Evolutionary conservation across 2,888 invertebrate genomes (phyloP).

Genomic region (Lepidocyrtoides sp.): DNA sequence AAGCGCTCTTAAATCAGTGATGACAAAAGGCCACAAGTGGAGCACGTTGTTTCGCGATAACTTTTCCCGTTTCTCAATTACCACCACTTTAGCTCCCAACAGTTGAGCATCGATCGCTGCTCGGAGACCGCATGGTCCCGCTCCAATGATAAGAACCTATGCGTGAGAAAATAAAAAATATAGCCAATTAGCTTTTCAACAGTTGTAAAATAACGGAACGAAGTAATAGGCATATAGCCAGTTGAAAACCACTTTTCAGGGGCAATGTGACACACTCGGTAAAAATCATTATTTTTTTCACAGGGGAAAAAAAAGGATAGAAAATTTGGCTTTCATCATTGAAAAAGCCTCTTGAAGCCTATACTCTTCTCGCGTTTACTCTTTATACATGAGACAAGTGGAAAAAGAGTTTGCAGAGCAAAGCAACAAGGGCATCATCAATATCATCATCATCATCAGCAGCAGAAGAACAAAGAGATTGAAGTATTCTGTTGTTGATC

Average conservation of each 20-base stretch:
- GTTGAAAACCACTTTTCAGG: background rate
- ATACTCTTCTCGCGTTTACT: slow-evolving; percentile 4
- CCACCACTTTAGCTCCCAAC: slow-evolving; percentile 88
- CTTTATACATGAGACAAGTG: too few relatives aligned
- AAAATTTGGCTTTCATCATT: background rate
- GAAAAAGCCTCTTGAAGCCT: slow-evolving; percentile 22
- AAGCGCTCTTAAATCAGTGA: slow-evolving; percentile 88
- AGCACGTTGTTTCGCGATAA: slow-evolving; percentile 89
- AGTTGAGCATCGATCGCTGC: slow-evolving; percentile 89
- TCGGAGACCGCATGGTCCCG: slow-evolving; percentile 88
- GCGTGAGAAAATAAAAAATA: too few relatives aligned
- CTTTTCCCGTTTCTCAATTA: slow-evolving; percentile 88
- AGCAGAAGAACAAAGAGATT: background rate
- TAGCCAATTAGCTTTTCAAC: background rate
- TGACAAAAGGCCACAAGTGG: slow-evolving; percentile 89
- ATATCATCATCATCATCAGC: background rate
- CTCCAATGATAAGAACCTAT: slow-evolving; percentile 88
- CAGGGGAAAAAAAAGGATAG: too few relatives aligned
- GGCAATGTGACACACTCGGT: slow-evolving; percentile 1
- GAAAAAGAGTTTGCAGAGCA: background rate
- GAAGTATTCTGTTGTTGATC: background rate
- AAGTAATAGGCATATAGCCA: too few relatives aligned
- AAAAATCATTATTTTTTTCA: too few relatives aligned
- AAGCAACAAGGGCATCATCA: background rate
- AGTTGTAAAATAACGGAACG: too few relatives aligned